Conservation (phyloP, 1,140 invertebrate genomes). For the Diorhabda elongata region DNA sequence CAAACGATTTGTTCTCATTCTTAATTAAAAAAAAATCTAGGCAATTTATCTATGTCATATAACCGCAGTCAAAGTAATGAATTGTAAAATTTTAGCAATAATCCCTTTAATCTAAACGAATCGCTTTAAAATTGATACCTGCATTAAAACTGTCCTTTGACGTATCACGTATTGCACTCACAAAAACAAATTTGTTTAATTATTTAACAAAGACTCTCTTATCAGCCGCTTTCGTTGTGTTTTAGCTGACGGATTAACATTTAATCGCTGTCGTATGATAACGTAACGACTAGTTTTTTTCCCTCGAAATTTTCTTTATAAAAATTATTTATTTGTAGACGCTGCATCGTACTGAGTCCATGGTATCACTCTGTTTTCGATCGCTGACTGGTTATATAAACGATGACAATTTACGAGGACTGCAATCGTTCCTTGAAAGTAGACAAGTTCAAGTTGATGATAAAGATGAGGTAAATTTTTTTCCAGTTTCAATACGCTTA, state of each 20-base stretch:
- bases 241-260: neutral
- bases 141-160: neutral
- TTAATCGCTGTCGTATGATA: neutral
- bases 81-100: no score
- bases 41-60: no score
- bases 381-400: slow-evolving; percentile 73
- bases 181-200: neutral
- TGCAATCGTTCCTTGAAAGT: slow-evolving; percentile 77
- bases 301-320: slow-evolving; percentile 7
- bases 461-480: slow-evolving; percentile 73
- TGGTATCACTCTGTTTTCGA: slow-evolving; percentile 78
- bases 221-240: neutral
- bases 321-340: slow-evolving; percentile 48
- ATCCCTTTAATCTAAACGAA: no score
- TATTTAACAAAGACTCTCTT: neutral
- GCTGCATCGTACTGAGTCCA: slow-evolving; percentile 69
- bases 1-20: no score
- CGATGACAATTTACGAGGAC: slow-evolving; percentile 72
- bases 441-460: slow-evolving; percentile 82
- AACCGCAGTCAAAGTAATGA: no score
- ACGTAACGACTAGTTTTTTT: neutral
- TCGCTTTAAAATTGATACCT: neutral
- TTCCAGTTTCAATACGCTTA: neutral
- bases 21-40: no score
- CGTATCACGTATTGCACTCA: neutral